Base-by-base conservation (phyloP, 2,888 invertebrate genomes). In the Mechanitis mazaeus region DNA sequence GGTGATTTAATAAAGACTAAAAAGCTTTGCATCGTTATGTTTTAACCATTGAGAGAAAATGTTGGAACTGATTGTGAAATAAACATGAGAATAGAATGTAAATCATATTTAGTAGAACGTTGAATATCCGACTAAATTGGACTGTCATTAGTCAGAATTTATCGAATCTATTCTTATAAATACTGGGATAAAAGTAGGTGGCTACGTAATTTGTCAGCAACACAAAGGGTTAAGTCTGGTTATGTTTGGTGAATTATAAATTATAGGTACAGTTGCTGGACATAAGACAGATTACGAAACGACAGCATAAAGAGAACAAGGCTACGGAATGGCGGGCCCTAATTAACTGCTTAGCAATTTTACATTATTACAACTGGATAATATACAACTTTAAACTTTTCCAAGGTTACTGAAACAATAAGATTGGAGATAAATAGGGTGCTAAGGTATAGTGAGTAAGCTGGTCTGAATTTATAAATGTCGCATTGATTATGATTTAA, bases 261-360 rank as follows among this genome's bases (percentile, higher is more conserved):
- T 88, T 84, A 85, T 81, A 78, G 75, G 74, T 74, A 70, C 78
- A 76, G 81, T 81, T 83, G 80, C 77, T 71, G 72, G 76, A 81
- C 83, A 84, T 72, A 78, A 78, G 80, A 80, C 79, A 79, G 79
- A 75, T 87, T 86, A 80, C 85, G 83, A 84, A 85, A 87, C 73
- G 73, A 78, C 80, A 69, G 73, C 76, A 79, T 77, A 80, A 78
- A 76, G 72, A 70, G 77, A 76, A 83, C 83, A 79, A 79, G 78
- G 73, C 76, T 75, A 60, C 69, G 75, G 79, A 84, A 81, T 82
- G 85, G 84, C 87, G 83, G 83, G 72, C 79, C 77, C 86, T 88
- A 90, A 90, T 89, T 88, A 87, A 84, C 83, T 88, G 87, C 85
- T 87, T 80, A 79, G 78, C 84, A 84, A 86, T 84, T 83, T 82